phyloP scores from a whole-genome alignment of 2,797 vertebrate genomes.

The Lateolabrax maculatus region DNA sequence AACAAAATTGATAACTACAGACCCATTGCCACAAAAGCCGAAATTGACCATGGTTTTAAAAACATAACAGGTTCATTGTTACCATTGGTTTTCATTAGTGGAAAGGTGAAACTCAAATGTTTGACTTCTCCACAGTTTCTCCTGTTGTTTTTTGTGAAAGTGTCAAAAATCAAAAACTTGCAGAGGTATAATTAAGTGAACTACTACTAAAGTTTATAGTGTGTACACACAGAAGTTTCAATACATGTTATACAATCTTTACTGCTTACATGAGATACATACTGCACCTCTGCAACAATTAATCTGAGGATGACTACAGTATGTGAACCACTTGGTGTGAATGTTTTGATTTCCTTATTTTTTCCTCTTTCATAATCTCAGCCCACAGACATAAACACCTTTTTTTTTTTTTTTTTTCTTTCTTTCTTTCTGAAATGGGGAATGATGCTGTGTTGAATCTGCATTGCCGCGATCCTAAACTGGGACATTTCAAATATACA shows the following conservation, averaged over 20 bases:
- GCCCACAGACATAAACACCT: background rate
- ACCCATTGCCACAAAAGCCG: background rate
- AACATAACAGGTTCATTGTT: background rate
- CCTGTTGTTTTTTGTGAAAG: background rate
- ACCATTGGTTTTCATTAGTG: conserved; percentile 10
- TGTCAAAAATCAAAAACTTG: background rate
- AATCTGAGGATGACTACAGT: background rate
- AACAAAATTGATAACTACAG: background rate
- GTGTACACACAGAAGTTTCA: background rate
- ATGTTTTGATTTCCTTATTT: background rate
- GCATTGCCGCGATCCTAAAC: background rate
- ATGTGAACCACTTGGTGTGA: background rate
- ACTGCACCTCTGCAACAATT: background rate
- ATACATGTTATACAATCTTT: background rate
- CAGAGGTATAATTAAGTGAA: background rate
- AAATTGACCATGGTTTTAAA: background rate
- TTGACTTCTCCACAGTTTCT: background rate
- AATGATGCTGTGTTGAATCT: background rate
- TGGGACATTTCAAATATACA: background rate
- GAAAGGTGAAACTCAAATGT: background rate
- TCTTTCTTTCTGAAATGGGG: background rate
- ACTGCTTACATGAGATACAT: background rate
- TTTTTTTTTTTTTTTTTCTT: no score
- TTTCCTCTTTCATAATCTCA: background rate
- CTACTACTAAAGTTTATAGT: background rate